Evolutionary conservation across 2,113 vertebrate genomes (phyloP), one percentile per base, ranked within the genome.

Genomic region (Phaethornis superciliosus): DNA sequence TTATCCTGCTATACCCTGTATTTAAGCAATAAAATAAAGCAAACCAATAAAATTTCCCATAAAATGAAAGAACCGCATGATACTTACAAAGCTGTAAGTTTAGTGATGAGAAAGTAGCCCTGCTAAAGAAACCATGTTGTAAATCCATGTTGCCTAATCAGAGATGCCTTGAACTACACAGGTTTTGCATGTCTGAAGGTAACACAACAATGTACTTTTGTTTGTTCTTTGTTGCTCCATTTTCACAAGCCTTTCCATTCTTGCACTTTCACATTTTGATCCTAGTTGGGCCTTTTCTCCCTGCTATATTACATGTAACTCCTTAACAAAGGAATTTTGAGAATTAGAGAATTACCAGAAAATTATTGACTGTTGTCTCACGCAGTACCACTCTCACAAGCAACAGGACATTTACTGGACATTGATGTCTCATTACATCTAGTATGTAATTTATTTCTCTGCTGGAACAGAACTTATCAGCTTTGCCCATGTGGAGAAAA

Each of bases 401-500:
- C 95, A 96, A 97, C 90, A 59, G 95, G 96, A 96, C 95, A 95
- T 97, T 97, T 96, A 95, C 96, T 89, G 95, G 97, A 97, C 85
- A 56, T 47, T 94, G 95, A 97, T 90, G 96, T 97, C 97, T 98
- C 97, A 97, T 98, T 98, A 98, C 85, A 89, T 93, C 94, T 92
- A 96, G 95, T 35, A 94, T 97, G 96, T 96, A 98, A 98, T 98
- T 98, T 98, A 98, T 98, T 98, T 98, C 97, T 95, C 96, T 90
- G 97, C 79, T 97, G 97, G 97, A 98, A 96, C 9, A 81, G 96
- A 97, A 97, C 96, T 98, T 98, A 97, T 94, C 97, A 97, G 96
- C 96, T 97, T 96, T 96, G 93, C 94, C 96, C 98, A 97, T 91
- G 97, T 92, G 96, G 96, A 97, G 96, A 97, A 97, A 98, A 97